Evolutionary conservation across 2,113 vertebrate species (phyloP).

Genomic region (Oceanites oceanicus): DNA sequence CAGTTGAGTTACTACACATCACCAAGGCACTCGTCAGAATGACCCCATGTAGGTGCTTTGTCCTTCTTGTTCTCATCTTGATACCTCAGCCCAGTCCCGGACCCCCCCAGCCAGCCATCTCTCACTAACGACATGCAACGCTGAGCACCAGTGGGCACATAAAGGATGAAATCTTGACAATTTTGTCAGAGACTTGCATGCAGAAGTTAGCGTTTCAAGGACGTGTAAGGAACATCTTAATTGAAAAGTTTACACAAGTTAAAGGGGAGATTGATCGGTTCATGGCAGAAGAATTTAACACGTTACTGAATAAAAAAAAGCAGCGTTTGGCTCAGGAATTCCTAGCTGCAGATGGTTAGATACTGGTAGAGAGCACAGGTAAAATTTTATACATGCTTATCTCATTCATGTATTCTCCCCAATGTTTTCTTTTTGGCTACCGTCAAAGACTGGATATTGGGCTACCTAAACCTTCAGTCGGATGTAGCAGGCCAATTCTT

Average conservation of each 20-base stretch:
- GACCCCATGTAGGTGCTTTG: neutral
- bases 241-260: neutral
- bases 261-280: neutral
- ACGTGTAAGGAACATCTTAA: neutral
- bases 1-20: neutral
- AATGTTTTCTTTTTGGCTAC: neutral
- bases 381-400: neutral
- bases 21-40: neutral
- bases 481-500: neutral
- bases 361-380: neutral
- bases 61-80: neutral
- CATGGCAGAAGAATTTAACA: neutral
- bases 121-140: too few species aligned
- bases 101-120: too few species aligned
- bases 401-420: neutral
- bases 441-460: neutral
- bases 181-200: neutral
- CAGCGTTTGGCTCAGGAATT: neutral
- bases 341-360: neutral
- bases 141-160: neutral
- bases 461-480: neutral
- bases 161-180: neutral
- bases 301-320: neutral
- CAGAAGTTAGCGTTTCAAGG: neutral
- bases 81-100: neutral